A percentile compares a stretch with the other conserved stretches of the same genome.
These are phyloP conservation scores for Rhogogaster chlorosoma DNA, from an alignment of 2,888 invertebrate species.

Conservation along the genomic window DNA sequence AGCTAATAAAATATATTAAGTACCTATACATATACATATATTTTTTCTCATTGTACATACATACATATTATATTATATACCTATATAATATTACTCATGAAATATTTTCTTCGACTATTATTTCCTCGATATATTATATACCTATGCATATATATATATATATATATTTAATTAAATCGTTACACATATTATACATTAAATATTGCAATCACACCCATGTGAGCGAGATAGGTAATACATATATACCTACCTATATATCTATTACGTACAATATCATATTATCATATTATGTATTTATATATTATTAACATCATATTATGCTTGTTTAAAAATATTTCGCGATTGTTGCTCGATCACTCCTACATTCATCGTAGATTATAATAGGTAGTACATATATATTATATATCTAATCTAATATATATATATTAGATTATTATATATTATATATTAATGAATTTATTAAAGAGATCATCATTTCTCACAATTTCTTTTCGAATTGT, in stretches of 20 bases:
- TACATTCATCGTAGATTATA: neutral
- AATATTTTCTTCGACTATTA: slow-evolving; percentile 3
- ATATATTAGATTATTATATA: too few relatives aligned
- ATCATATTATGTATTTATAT: neutral
- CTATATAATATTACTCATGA: neutral
- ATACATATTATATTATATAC: neutral
- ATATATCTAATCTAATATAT: neutral
- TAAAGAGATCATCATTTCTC: slow-evolving; percentile 23
- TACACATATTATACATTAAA: too few relatives aligned
- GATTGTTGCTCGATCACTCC: neutral
- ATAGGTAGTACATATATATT: neutral
- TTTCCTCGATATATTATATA: neutral
- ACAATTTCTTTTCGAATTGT: neutral
- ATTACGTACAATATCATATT: neutral
- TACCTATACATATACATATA: neutral
- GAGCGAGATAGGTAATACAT: too few relatives aligned
- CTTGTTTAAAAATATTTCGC: slow-evolving; percentile 9
- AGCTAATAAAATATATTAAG: neutral
- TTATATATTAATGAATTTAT: slow-evolving; percentile 33
- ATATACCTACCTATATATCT: neutral
- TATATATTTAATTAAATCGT: neutral
- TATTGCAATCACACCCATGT: too few relatives aligned
- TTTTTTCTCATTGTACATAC: slow-evolving; percentile 18
- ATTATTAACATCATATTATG: neutral
- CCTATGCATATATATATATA: neutral